Conservation (phyloP, 1,140 invertebrate species). For the Plectrocnemia conspersa region DNA sequence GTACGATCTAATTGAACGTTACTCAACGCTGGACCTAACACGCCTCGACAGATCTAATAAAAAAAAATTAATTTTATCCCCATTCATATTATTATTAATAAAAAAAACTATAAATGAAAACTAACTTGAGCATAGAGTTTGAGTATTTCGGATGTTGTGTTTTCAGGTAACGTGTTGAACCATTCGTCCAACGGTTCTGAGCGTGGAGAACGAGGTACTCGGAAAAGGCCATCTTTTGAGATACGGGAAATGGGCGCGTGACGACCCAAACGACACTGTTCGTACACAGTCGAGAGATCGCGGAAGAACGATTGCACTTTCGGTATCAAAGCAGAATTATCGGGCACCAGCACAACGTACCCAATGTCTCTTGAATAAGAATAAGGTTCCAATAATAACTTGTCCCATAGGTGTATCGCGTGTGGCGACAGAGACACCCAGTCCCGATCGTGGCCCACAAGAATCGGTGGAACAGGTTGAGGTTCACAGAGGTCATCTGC, state of each 20-base stretch:
- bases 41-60: conserved; percentile 53
- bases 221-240: conserved; percentile 81
- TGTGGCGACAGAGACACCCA: conserved; percentile 91
- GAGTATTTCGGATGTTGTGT: conserved; percentile 72
- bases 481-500: conserved; percentile 94
- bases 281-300: conserved; percentile 88
- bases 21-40: conserved; percentile 76
- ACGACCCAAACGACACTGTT: conserved; percentile 84
- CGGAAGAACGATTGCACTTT: conserved; percentile 84
- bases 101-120: not conserved
- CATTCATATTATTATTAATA: not conserved
- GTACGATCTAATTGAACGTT: conserved; percentile 76
- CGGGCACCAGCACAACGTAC: conserved; percentile 91
- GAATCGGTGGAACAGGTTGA: conserved; percentile 89
- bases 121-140: conserved; percentile 77
- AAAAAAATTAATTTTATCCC: not conserved
- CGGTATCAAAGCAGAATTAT: conserved; percentile 77
- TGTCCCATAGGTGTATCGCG: conserved; percentile 92
- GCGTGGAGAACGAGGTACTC: conserved; percentile 68
- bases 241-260: conserved; percentile 83
- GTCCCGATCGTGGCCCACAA: conserved; percentile 92
- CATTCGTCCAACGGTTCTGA: conserved; percentile 83
- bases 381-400: conserved; percentile 89
- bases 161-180: conserved; percentile 80
- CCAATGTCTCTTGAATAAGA: conserved; percentile 87